Evolutionary conservation across 2,797 vertebrate genomes (phyloP), one percentile per base, ranked within the genome.

Genomic region (Hephaestus fuliginosus): DNA sequence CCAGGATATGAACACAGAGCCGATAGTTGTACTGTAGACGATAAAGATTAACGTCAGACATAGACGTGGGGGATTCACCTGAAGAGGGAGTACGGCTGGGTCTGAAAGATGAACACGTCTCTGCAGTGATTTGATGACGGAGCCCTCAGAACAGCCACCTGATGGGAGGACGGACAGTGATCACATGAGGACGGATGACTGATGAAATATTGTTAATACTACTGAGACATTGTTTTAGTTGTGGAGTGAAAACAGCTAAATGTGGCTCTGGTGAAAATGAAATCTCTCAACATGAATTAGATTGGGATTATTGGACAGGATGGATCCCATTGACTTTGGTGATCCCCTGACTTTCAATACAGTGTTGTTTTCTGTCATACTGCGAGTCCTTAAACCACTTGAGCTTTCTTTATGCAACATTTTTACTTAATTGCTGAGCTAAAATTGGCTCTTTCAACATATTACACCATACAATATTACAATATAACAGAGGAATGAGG

Each of bases 21-120:
- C 2, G 30, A 20, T 0, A 36, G 30, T 12, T n/a, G 7, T 11
- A 10, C 17, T 12, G 13, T 63, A 18, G 4, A 41, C 1, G 12
- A 7, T 20, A 18, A 3, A 28, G 33, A 39, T 39, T 10, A 13
- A 48, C 1, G 11, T 57, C 7, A 25, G 2, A 33, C 49, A 60
- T n/a, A 18, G 22, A 66, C 5, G 12, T 11, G 39, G n/a, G 11
- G 2, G 10, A 14, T n/a, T 14, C 0, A 98, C 98, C 97, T 97
- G 92, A 94, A 94, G 57, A 99, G 96, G 1, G 97, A 96, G 70
- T 97, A 97, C 0, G 98, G 97, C 28, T 98, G 96, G 4, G 95
- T 98, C 92, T 98, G 98, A 88, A 99, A 98, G 87, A 98, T 93
- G 74, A 99, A 49, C 87, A 99, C 93, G 79, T 99, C 97, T 73